Base-by-base conservation (phyloP, 2,113 vertebrate genomes). In the Syngnathoides biaculeatus region DNA sequence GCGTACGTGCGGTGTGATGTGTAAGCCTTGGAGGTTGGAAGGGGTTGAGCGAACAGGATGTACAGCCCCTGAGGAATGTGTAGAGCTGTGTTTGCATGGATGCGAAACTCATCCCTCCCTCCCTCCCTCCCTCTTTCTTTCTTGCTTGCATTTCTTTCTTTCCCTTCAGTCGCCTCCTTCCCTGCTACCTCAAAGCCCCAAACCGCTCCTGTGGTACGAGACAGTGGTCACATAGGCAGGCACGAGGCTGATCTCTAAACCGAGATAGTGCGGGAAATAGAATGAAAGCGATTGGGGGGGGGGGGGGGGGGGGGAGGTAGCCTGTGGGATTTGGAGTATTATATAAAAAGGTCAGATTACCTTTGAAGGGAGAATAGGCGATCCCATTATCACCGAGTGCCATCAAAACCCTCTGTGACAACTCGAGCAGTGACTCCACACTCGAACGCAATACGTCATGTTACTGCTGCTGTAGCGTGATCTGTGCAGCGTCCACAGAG, bases 1-100 rank as follows among this genome's bases (percentile, higher is more conserved):
- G 91, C 17, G 80, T 93, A 92, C 88, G 89, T 92, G 92, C 89
- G 35, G 74, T 47, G 42, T 73, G 68, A 81, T 75, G 74, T 72
- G 84, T 89, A 84, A 86, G 84, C 81, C 47, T 68, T 11, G 24
- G 67, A 81, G 76, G 67, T 83, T 71, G 79, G 92, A 86, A 86
- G 88, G 89, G 82, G 87, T 86, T 78, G 43, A 79, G 73, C 74
- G 86, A 89, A 91, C 90, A 92, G 89, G 90, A 93, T 91, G 89
- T 89, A 86, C 84, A 84, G 84, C 88, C 87, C 86, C 78, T 80
- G 79, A 90, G 87, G 91, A 91, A 92, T 92, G 87, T 74, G 69
- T 81, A 71, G 77, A 84, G 82, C 77, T 72, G 79, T 76, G 78
- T 78, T 62, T 75, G 84, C 87, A 84, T 77, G 83, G 80, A 88